A percentile compares a stretch with the other conserved stretches of the same genome.
phyloP scores from a whole-genome alignment of 2,797 vertebrate genomes.

The Lepidocolaptes lacrymiger region DNA sequence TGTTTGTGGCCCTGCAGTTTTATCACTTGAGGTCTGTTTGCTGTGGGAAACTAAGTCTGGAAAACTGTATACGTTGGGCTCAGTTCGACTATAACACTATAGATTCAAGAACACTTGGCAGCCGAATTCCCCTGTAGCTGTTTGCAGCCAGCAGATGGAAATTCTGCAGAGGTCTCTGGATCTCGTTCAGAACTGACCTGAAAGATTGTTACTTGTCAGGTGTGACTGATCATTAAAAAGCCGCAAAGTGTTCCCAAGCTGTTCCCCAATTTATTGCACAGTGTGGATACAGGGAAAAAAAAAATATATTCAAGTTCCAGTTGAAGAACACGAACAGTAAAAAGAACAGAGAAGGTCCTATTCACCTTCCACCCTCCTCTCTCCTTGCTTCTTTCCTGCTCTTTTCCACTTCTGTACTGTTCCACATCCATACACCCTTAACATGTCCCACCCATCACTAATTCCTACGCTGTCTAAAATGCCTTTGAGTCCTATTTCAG shows the following conservation, averaged over 20 bases:
- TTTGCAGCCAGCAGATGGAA: conserved; percentile 8
- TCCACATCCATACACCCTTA: not conserved
- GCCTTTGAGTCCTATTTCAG: not conserved
- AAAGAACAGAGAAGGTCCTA: not conserved
- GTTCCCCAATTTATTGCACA: not conserved
- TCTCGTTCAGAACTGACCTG: not conserved
- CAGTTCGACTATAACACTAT: not conserved
- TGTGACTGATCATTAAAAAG: conserved; percentile 18
- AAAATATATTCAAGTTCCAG: not conserved
- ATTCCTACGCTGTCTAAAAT: conserved; percentile 4
- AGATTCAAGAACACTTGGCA: not conserved
- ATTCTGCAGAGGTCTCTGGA: conserved; percentile 11
- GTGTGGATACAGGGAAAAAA: not conserved
- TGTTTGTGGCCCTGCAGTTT: not conserved
- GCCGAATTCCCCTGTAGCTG: not conserved
- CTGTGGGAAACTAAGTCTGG: not conserved
- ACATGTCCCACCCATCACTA: not conserved
- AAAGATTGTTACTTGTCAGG: conserved; percentile 28
- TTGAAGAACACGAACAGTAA: not conserved
- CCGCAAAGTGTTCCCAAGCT: conserved; percentile 26
- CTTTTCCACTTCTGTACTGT: not conserved
- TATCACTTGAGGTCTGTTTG: not conserved
- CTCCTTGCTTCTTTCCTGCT: not conserved
- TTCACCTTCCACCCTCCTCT: not conserved
- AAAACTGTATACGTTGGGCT: not conserved